Percentiles rank a stretch among this genome's conserved stretches.
phyloP scores from a whole-genome alignment of 2,797 vertebrate species.

The Lepilemur septentrionalis region DNA sequence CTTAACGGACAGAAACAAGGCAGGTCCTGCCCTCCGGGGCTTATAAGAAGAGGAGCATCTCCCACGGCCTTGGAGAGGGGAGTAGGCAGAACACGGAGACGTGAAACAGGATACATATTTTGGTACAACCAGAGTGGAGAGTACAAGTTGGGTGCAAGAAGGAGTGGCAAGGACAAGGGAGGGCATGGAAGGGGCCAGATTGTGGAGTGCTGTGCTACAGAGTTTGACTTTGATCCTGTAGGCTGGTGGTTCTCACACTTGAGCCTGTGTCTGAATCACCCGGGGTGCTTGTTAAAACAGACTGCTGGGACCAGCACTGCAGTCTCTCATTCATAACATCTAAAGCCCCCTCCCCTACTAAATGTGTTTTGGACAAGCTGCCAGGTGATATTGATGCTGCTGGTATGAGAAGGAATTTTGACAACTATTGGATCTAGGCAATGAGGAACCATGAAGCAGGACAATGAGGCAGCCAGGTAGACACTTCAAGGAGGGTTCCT shows the following conservation, averaged over 20 bases:
- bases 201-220: accelerated
- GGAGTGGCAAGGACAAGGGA: background rate
- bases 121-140: background rate
- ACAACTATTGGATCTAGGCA: background rate
- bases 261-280: background rate
- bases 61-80: background rate
- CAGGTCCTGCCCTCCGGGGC: background rate
- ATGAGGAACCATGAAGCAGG: background rate
- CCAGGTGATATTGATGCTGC: background rate
- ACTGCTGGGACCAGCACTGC: background rate
- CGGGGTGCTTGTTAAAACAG: background rate
- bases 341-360: background rate
- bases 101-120: background rate
- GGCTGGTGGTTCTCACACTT: background rate
- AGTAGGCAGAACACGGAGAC: accelerated
- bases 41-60: background rate
- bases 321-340: background rate
- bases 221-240: background rate
- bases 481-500: background rate
- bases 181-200: background rate
- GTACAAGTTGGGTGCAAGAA: background rate
- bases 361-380: background rate
- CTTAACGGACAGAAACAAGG: background rate
- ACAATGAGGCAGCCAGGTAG: background rate
- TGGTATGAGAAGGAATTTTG: background rate